Conservation (phyloP, 2,888 invertebrate genomes). For the Azorinus chamasolen region DNA sequence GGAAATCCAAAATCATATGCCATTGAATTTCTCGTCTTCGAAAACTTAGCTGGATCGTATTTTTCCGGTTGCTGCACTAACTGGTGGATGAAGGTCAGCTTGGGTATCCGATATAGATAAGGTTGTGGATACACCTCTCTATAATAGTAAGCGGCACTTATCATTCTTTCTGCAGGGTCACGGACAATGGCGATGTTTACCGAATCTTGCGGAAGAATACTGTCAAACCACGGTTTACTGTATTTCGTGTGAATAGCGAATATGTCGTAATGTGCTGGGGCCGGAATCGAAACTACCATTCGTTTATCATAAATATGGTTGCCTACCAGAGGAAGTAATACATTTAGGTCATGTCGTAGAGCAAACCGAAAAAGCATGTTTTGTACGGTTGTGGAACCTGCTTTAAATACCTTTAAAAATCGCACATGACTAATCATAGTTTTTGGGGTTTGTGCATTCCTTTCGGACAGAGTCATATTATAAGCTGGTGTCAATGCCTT, state of each 20-base stretch:
- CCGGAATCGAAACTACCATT: constrained; percentile 22
- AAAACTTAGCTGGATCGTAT: constrained; percentile 27
- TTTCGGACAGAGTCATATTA: no score
- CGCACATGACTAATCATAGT: constrained; percentile 37
- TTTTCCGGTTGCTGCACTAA: constrained; percentile 24
- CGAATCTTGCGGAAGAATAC: constrained; percentile 59
- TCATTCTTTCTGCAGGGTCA: constrained; percentile 57
- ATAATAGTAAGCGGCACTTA: constrained; percentile 41
- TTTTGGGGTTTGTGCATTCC: no score
- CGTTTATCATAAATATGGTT: constrained; percentile 20
- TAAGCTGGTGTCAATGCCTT: no score
- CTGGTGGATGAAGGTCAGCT: constrained; percentile 26
- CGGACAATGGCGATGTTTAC: constrained; percentile 61
- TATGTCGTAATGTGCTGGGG: constrained; percentile 48
- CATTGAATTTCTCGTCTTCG: constrained; percentile 42
- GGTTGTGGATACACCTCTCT: constrained; percentile 17
- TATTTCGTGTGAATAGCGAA: constrained; percentile 57
- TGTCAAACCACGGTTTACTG: constrained; percentile 29
- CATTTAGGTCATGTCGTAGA: constrained; percentile 43
- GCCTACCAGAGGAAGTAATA: constrained; percentile 39
- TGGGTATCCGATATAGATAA: constrained; percentile 13
- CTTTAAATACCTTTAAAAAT: constrained; percentile 66
- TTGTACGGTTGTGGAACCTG: constrained; percentile 60
- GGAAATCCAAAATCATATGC: constrained; percentile 41
- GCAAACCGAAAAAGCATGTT: constrained; percentile 64